phyloP scores from a whole-genome alignment of 2,797 vertebrate genomes.

The Malurus leucopterus region DNA sequence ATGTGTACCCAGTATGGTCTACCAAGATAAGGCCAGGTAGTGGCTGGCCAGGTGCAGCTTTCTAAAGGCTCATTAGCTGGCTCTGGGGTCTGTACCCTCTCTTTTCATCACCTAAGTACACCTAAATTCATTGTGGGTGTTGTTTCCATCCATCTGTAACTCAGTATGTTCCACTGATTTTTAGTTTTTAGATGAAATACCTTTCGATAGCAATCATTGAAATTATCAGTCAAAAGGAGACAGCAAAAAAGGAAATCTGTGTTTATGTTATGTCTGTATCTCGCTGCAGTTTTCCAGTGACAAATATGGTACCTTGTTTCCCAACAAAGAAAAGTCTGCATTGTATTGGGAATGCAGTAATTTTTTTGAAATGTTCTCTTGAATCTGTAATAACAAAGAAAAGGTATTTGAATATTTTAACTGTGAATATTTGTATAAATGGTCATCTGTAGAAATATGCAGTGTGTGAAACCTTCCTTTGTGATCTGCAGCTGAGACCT shows the following conservation, averaged over 20 bases:
- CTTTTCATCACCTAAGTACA: background rate
- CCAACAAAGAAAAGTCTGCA: background rate
- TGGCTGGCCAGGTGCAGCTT: background rate
- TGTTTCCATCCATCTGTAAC: background rate
- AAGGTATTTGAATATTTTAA: constrained; percentile 1
- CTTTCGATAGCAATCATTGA: background rate
- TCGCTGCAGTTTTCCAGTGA: background rate
- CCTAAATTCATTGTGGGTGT: background rate
- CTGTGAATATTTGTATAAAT: constrained; percentile 5
- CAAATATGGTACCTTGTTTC: background rate
- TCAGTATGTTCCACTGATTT: background rate
- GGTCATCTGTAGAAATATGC: constrained; percentile 7
- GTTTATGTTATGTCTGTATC: background rate
- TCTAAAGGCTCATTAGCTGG: background rate
- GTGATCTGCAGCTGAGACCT: constrained; percentile 54
- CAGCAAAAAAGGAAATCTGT: background rate
- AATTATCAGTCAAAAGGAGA: background rate
- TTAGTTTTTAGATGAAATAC: background rate
- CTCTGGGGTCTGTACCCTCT: background rate
- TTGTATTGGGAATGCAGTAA: background rate
- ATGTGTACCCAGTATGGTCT: background rate
- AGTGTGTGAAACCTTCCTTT: constrained; percentile 8
- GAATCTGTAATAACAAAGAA: background rate
- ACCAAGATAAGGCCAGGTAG: background rate
- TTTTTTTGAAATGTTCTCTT: background rate